A percentile compares a stretch with the other conserved stretches of the same genome.
These are phyloP conservation scores for Tetranychus urticae DNA, from an alignment of 1,140 invertebrate species.

Conservation along the genomic window DNA sequence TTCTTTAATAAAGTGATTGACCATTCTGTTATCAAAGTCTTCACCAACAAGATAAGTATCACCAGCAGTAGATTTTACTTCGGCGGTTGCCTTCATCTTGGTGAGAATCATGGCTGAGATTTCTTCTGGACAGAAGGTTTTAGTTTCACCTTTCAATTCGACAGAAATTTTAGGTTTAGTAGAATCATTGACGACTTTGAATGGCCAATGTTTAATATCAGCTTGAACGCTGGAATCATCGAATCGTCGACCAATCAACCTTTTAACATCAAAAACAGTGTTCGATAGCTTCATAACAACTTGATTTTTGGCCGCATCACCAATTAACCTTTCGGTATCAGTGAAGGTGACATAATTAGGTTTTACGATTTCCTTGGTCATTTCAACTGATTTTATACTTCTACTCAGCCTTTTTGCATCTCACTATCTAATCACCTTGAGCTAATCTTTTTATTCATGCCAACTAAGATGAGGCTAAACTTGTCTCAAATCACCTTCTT, in stretches of 20 bases:
- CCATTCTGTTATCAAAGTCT: constrained; percentile 93
- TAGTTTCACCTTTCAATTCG: constrained; percentile 39
- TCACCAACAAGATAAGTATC: constrained; percentile 94
- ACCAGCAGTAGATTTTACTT: constrained; percentile 86
- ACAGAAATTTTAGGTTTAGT: constrained; percentile 52
- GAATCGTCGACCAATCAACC: constrained; percentile 53
- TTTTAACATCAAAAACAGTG: constrained; percentile 13
- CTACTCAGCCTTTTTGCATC: too few relatives aligned
- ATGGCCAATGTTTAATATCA: constrained; percentile 84
- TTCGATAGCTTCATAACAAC: constrained; percentile 92
- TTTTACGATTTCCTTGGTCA: constrained; percentile 92
- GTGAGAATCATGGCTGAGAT: constrained; percentile 90
- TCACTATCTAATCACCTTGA: too few relatives aligned
- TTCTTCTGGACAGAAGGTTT: constrained; percentile 85
- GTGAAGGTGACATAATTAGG: constrained; percentile 95
- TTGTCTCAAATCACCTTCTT: too few relatives aligned
- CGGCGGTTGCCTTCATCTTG: constrained; percentile 94
- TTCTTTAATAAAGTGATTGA: constrained; percentile 94
- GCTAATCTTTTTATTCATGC: too few relatives aligned
- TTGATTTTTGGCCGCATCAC: constrained; percentile 94
- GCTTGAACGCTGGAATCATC: constrained; percentile 63
- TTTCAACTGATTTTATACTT: constrained; percentile 40
- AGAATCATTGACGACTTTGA: constrained; percentile 56
- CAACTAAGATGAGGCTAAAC: too few relatives aligned
- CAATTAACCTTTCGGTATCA: constrained; percentile 83